Evolutionary conservation across 2,113 vertebrate genomes (phyloP), one percentile per base, ranked within the genome.

Genomic region (Recurvirostra avosetta): DNA sequence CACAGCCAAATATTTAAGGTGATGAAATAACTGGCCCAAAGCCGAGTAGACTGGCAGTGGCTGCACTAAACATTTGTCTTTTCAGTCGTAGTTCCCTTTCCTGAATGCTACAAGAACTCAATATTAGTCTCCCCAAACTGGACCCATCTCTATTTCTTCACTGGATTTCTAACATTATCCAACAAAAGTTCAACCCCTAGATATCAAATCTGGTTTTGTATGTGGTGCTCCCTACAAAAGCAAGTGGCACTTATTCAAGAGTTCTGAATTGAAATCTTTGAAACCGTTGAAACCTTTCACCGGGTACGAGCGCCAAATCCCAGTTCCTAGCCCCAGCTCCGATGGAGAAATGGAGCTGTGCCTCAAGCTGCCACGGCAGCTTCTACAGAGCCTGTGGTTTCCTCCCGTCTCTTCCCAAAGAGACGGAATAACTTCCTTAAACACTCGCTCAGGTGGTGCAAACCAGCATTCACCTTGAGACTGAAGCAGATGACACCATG

Each of bases 401-500:
- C 79, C 70, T 63, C 52, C 53, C 41, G 27, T 30, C 38, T 77
- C 74, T 76, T 97, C 87, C 70, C 70, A 71, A 96, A 68, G 56
- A 95, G 84, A 88, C 3, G 30, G 53, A 82, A 72, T 61, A 43
- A 82, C 79, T 94, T 91, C 83, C 90, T 95, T 92, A 92, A 96
- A 84, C 10, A 2, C 80, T 88, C 6, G 0, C 89, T 91, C 58
- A 38, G 78, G 40, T 47, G 40, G 55, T 50, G 53, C 85, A 91
- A 87, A 81, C 55, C 71, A 53, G 50, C 53, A 30, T 72, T 96
- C 97, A 98, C 97, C 98, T 98, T 98, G 97, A 97, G 96, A 88
- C 41, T 61, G 89, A 88, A 96, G 96, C 92, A 96, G 98, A 96
- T 93, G 95, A 98, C 96, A 98, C 97, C 77, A 6, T 95, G 96